phyloP scores from a whole-genome alignment of 2,113 vertebrate genomes.

The Lampris incognitus region DNA sequence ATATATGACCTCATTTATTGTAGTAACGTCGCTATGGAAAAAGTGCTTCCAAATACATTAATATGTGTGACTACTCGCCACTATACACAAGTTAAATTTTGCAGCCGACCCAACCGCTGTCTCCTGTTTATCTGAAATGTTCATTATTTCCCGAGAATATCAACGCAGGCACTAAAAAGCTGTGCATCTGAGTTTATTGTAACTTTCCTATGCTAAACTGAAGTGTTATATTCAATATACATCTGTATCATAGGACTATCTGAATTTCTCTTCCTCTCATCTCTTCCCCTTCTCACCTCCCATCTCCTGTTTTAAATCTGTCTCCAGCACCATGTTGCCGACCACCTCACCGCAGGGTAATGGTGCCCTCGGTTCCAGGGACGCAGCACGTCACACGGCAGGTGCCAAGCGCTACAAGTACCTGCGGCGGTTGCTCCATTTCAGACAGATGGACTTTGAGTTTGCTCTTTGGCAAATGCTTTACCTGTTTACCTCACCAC shows the following conservation, averaged over 20 bases:
- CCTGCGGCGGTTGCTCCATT: conserved; percentile 90
- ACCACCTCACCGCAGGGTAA: conserved; percentile 87
- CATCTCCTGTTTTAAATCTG: not conserved
- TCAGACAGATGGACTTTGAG: conserved; percentile 97
- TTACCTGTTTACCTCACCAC: conserved; percentile 96
- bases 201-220: no score
- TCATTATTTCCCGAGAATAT: no score
- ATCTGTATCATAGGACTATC: not conserved
- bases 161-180: no score
- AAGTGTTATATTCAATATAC: not conserved
- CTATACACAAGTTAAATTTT: no score
- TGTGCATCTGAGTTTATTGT: no score
- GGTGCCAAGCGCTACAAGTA: conserved; percentile 97
- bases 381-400: conserved; percentile 92
- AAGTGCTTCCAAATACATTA: no score
- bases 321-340: conserved; percentile 88
- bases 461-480: conserved; percentile 99
- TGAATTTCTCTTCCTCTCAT: not conserved
- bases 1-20: no score
- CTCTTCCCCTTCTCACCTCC: not conserved
- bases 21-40: no score
- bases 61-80: no score
- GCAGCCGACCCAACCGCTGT: no score
- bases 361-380: conserved; percentile 82
- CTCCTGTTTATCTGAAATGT: no score